Conservation (phyloP, 2,797 vertebrate species). For the Clarias fuscus region DNA sequence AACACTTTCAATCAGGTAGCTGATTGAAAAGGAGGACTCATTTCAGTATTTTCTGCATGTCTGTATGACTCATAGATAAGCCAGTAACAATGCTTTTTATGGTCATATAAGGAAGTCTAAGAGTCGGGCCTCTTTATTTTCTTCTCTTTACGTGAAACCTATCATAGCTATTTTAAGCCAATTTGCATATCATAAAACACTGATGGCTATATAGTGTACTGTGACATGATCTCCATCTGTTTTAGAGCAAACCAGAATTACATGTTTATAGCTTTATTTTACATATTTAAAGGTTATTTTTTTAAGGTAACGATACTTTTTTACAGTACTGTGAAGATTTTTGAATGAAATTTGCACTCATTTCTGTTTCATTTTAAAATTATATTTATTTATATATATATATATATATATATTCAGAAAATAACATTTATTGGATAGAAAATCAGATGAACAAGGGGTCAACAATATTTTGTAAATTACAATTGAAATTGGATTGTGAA, state of each 20-base stretch:
- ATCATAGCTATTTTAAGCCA: slow-evolving; percentile 13
- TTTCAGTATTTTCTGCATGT: neutral
- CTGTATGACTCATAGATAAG: neutral
- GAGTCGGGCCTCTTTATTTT: neutral
- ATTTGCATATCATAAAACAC: slow-evolving; percentile 19
- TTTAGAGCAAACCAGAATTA: neutral
- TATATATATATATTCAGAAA: neutral
- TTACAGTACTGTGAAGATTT: neutral
- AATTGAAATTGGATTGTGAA: neutral
- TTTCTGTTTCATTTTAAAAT: neutral
- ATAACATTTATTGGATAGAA: neutral
- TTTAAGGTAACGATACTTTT: neutral
- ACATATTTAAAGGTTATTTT: neutral
- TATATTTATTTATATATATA: too few species aligned
- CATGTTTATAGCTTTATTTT: neutral
- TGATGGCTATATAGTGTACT: neutral
- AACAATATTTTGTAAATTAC: neutral
- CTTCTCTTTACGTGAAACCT: neutral
- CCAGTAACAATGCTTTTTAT: neutral
- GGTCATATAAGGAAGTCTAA: neutral
- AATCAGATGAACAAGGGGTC: neutral
- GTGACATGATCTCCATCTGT: neutral
- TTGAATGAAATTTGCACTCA: neutral
- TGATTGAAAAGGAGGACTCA: neutral
- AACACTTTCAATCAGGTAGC: neutral